These are phyloP conservation scores for Chiloscyllium punctatum DNA, from an alignment of 2,797 vertebrate species.

Conservation along the genomic window DNA sequence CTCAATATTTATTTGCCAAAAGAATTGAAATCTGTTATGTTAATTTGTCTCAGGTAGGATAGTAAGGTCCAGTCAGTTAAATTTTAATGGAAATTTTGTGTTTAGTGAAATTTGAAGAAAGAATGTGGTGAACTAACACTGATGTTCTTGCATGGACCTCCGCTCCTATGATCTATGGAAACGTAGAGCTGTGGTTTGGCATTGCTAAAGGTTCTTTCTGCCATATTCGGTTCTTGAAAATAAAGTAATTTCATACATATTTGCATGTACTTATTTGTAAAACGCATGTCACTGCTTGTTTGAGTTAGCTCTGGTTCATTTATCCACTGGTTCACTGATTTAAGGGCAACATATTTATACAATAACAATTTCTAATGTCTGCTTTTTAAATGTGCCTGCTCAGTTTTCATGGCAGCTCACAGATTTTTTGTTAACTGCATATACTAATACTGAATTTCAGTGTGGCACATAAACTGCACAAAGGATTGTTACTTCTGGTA, in stretches of 20 bases:
- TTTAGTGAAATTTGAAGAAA: not conserved
- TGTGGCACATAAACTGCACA: not conserved
- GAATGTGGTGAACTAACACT: not conserved
- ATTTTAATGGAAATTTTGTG: not conserved
- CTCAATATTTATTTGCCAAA: not conserved
- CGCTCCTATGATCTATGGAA: not conserved
- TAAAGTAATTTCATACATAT: not conserved
- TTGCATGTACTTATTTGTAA: not conserved
- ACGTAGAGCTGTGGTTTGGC: not conserved
- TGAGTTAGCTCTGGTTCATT: not conserved
- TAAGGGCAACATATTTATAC: not conserved
- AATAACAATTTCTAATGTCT: not conserved
- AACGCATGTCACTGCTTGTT: not conserved
- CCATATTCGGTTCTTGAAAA: not conserved
- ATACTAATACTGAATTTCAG: not conserved
- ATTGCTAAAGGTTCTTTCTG: not conserved
- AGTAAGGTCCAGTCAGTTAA: not conserved
- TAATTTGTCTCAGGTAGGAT: not conserved
- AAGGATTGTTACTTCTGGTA: not conserved
- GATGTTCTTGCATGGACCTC: not conserved
- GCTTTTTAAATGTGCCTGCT: conserved; percentile 3
- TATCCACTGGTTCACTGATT: conserved; percentile 3
- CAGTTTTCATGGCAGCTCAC: not conserved
- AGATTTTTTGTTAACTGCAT: not conserved
- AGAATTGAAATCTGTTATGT: not conserved